Conservation (phyloP, 92 coral and sea anemone genomes). For the Galaxea fascicularis region DNA sequence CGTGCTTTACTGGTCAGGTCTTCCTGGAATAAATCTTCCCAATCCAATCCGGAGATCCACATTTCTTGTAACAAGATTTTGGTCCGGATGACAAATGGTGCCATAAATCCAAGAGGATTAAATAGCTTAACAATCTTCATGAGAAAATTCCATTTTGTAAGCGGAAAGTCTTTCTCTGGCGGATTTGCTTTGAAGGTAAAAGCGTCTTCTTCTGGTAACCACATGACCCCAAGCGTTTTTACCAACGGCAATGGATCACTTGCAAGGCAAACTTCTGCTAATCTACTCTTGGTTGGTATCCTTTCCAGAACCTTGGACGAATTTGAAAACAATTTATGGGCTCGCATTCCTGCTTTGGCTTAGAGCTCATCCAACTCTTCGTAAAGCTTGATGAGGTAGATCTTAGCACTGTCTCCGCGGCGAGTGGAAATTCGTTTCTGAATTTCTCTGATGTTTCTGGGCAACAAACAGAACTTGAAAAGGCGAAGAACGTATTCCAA, state of each 20-base stretch:
- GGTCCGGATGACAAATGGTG: conserved; percentile 66
- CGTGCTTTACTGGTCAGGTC: conserved; percentile 38
- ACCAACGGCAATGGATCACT: conserved; percentile 37
- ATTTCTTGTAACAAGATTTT: conserved; percentile 59
- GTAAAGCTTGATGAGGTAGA: conserved; percentile 58
- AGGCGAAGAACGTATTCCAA: conserved; percentile 65
- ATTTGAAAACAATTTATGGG: conserved; percentile 68
- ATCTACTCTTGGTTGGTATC: conserved; percentile 53
- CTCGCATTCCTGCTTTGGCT: conserved; percentile 62
- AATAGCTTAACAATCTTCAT: conserved; percentile 68
- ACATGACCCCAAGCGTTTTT: conserved; percentile 57
- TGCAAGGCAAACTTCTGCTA: conserved; percentile 59
- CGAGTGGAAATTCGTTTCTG: conserved; percentile 48
- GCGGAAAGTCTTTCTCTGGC: conserved; percentile 30
- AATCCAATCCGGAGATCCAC: conserved; percentile 66
- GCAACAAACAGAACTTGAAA: conserved; percentile 64
- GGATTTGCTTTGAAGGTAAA: conserved; percentile 59
- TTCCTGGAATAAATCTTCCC: conserved; percentile 60
- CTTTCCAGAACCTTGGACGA: conserved; percentile 55
- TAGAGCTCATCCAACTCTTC: conserved; percentile 53
- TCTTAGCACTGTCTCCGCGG: conserved; percentile 55
- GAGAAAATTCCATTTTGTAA: conserved; percentile 61
- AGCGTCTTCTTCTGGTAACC: conserved; percentile 66
- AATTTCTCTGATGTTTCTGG: conserved; percentile 25
- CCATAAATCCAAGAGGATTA: conserved; percentile 72